Evolutionary conservation across 2,888 invertebrate species (phyloP).

Genomic region (Scelioninae gen. 1): DNA sequence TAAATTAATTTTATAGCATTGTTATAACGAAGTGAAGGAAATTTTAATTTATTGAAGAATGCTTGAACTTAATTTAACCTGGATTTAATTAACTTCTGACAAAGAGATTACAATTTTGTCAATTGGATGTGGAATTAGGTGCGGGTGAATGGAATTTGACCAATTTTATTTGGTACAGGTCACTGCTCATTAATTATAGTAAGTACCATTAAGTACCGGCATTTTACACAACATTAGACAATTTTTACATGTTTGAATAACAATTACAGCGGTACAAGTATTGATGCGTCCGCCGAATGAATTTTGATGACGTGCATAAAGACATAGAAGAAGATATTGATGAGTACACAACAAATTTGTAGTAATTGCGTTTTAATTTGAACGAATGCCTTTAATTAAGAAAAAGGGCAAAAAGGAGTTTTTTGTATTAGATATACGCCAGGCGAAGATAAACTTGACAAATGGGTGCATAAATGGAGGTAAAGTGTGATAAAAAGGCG

Average conservation of each 20-base stretch:
- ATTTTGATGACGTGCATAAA: too few relatives aligned
- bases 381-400: conserved; percentile 4
- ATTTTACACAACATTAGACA: conserved; percentile 18
- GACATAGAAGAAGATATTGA: too few relatives aligned
- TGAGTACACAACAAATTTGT: too few relatives aligned
- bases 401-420: neutral
- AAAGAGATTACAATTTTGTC: conserved; percentile 35
- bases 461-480: conserved; percentile 11
- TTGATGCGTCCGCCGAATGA: too few relatives aligned
- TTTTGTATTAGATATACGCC: neutral
- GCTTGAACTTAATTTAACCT: conserved; percentile 5
- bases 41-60: conserved; percentile 22
- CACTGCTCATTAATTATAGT: conserved; percentile 44
- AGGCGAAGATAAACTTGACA: too few relatives aligned
- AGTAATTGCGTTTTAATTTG: conserved; percentile 1
- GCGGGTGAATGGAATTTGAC: conserved; percentile 30
- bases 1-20: neutral
- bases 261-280: too few relatives aligned
- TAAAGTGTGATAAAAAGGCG: conserved; percentile 10
- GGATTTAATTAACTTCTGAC: conserved; percentile 21
- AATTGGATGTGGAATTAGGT: neutral
- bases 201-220: conserved; percentile 6
- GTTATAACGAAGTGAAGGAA: neutral
- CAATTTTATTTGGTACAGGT: conserved; percentile 34
- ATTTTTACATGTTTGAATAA: conserved; percentile 10